These are phyloP conservation scores for Drosophila pruinosa DNA, from an alignment of 1,140 invertebrate genomes.

Conservation along the genomic window DNA sequence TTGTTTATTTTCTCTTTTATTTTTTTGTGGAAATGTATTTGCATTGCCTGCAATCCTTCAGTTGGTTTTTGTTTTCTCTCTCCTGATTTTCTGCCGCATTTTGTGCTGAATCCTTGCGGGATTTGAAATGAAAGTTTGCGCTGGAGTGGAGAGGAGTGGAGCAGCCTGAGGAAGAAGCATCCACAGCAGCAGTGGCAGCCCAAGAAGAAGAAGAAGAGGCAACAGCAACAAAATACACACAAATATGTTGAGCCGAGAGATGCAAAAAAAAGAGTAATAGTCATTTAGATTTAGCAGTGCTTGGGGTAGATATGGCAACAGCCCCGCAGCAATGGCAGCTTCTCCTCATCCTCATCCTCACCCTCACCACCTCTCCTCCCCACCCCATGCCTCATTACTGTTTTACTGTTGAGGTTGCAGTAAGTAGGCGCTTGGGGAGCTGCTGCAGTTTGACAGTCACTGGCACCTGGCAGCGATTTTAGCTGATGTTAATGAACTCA, in stretches of 20 bases:
- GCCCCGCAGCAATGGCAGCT: conserved; percentile 28
- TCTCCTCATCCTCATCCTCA: background rate
- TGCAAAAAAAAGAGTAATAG: conserved; percentile 66
- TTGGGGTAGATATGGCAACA: conserved; percentile 74
- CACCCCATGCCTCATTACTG: background rate
- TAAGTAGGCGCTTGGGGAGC: conserved; percentile 6
- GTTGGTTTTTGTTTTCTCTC: conserved; percentile 21
- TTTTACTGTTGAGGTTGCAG: background rate
- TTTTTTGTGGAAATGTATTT: conserved; percentile 44
- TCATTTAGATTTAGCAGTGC: conserved; percentile 75
- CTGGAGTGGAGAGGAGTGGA: conserved; percentile 62
- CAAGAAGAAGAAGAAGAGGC: conserved; percentile 26
- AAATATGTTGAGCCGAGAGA: conserved; percentile 26
- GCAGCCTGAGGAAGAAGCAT: conserved; percentile 23
- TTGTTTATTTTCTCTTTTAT: background rate
- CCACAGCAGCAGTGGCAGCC: conserved; percentile 22
- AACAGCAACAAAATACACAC: conserved; percentile 11
- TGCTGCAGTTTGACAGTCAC: conserved; percentile 55
- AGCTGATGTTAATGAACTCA: conserved; percentile 76
- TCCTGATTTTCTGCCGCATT: conserved; percentile 70
- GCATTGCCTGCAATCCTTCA: conserved; percentile 62
- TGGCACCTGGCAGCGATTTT: conserved; percentile 54
- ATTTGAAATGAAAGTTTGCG: conserved; percentile 76
- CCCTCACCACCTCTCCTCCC: background rate
- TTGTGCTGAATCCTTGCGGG: conserved; percentile 68